Evolutionary conservation across 1,140 invertebrate species (phyloP), one percentile per base, ranked within the genome.

Genomic region (Bombus fervidus): DNA sequence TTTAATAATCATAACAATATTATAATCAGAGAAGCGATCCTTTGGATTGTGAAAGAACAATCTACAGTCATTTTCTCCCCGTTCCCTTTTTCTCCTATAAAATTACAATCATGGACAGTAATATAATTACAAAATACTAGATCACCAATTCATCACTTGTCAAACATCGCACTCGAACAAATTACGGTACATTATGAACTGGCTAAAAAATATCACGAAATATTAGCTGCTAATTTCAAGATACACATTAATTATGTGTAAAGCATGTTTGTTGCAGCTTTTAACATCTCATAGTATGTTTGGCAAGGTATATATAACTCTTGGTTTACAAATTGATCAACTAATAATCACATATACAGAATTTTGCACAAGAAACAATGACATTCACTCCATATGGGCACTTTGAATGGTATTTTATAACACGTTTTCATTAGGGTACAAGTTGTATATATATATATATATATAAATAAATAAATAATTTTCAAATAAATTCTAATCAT

Each of bases 1-100:
- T 81, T 64, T 81, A 85, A 91, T 85, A 89, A 91, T 89, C 71
- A 87, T 77, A 91, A 88, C 77, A 85, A 89, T 83, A 92, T 86
- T 74, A 86, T 83, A 89, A 86, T 89, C 53, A 88, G 79, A 83
- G 83, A 87, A 85, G 80, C 83, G 76, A 88, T 86, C 81, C 72
- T 87, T 90, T 86, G 82, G 81, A 91, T 85, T 84, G 47, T 85
- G 37, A 91, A 89, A 76, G 78, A 89, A 88, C 85, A 86, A 90
- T 86, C 69, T 85, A 86, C 68, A 88, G 74, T 86, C 76, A 81
- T 87, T 53, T 76, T 84, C 76, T 87, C 77, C 59, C 71, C 77
- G 57, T 83, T 39, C 59, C 73, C 72, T 34, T 86, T 37, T 81
- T 83, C 22, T 68, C 3, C 43, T 64, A 25, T 47, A 76, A 59